Evolutionary conservation across 2,888 invertebrate species (phyloP).

Genomic region (Pristionchus entomophagus): DNA sequence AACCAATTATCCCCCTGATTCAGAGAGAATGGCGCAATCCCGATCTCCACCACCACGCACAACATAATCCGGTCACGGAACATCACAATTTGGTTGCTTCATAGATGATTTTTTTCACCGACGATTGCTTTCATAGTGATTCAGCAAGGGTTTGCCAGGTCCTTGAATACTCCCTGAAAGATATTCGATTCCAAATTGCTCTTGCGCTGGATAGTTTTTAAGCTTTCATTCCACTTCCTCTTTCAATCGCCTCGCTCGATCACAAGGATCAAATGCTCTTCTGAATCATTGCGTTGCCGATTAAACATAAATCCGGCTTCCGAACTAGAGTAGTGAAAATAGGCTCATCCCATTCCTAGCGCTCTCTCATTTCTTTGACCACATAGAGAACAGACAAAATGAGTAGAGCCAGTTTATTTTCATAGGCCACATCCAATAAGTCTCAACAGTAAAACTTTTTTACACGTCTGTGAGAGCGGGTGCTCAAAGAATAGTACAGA

Average conservation of each 20-base stretch:
- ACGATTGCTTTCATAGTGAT: background rate
- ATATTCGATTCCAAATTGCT: background rate
- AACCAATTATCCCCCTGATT: constrained; percentile 38
- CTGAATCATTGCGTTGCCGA: background rate
- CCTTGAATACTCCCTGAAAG: background rate
- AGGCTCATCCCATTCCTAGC: too few species aligned
- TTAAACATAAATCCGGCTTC: too few species aligned
- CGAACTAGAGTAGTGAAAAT: too few species aligned
- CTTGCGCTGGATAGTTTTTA: background rate
- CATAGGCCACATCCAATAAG: too few species aligned
- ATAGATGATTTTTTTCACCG: background rate
- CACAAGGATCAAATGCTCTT: background rate
- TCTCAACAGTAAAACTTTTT: background rate
- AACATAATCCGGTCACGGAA: background rate
- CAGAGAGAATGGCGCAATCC: background rate
- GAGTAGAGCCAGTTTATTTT: too few species aligned
- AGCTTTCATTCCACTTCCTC: background rate
- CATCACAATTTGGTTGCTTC: background rate
- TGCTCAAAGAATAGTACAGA: too few species aligned
- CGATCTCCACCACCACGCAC: too few species aligned
- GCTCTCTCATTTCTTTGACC: background rate
- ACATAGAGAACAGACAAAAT: background rate
- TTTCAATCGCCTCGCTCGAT: background rate
- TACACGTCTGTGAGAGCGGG: background rate
- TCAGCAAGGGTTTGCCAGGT: background rate